Base-by-base conservation (phyloP, 2,797 vertebrate species). In the Botia kubotai region DNA sequence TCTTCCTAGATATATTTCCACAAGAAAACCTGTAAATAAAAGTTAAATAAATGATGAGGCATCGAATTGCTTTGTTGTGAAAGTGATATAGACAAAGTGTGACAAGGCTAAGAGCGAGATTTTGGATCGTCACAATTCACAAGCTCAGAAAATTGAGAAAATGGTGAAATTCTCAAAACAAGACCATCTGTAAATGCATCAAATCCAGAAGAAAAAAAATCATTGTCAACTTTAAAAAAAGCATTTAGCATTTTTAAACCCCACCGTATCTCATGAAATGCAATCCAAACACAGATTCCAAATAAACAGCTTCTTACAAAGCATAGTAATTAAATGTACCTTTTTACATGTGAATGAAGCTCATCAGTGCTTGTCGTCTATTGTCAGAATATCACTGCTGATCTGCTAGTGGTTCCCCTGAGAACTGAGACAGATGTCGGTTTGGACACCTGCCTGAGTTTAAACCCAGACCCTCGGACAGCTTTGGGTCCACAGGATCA, bases 341-440 rank as follows among this genome's bases (percentile, higher is more conserved):
- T 93, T 92, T 88, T 90, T 63, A 86, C 26, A 71, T 78, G 86
- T 74, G 82, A 88, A 84, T 82, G 5, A 79, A 83, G 53, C 84
- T 86, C 86, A 81, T 91, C 89, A 87, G 83, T 78, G 84, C 72
- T 57, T 23, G 79, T 86, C 63, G 62, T 77, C 65, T 84, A 88
- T 87, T 85, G 90, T 91, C 81, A 87, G 84, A 79, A 50, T 85
- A 86, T 75, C 81, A 89, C 87, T 89, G 89, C 87, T 88, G 86
- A 85, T 62, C 89, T 89, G 88, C 88, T 91, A 87, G 88, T 90
- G 88, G 85, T 91, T 90, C 90, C 89, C 88, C 83, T 88, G 90
- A 88, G 91, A 92, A 91, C 86, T 90, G 86, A 90, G 87, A 87
- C 91, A 93, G 91, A 93, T 93, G 90, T 91, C 91, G 87, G 87